These are phyloP conservation scores for Microtus oregoni DNA, from an alignment of 2,113 vertebrate species.

Conservation along the genomic window DNA sequence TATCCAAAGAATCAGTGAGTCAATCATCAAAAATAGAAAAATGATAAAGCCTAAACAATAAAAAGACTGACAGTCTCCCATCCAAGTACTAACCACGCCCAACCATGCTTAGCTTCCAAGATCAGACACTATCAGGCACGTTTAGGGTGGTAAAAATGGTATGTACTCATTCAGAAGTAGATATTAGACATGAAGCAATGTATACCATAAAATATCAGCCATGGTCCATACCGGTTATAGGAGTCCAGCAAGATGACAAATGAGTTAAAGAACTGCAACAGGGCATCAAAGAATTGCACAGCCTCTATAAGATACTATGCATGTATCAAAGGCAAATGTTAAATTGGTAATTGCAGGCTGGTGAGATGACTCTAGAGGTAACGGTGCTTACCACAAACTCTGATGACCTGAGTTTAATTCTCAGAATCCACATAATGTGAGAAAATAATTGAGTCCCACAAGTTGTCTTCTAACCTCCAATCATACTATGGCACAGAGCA, in stretches of 20 bases:
- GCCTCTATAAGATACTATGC: slow-evolving; percentile 97
- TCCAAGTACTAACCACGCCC: too few relatives aligned
- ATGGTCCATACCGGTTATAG: slow-evolving; percentile 95
- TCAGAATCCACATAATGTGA: neutral
- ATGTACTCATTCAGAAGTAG: too few relatives aligned
- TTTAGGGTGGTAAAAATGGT: too few relatives aligned
- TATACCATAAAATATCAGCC: slow-evolving; percentile 92
- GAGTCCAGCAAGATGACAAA: slow-evolving; percentile 98
- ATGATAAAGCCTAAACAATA: neutral
- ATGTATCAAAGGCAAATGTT: slow-evolving; percentile 99
- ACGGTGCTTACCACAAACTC: neutral
- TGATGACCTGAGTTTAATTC: neutral
- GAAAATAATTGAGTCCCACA: neutral
- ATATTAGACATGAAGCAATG: too few relatives aligned
- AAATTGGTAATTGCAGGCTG: neutral
- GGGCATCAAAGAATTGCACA: slow-evolving; percentile 94
- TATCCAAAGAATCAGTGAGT: neutral
- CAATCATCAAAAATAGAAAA: neutral
- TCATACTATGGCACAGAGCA: neutral
- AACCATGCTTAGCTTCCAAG: too few relatives aligned
- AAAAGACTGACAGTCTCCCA: neutral
- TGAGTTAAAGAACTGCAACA: slow-evolving; percentile 96
- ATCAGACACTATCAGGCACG: too few relatives aligned
- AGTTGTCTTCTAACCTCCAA: neutral
- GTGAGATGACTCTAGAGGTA: neutral